phyloP scores from a whole-genome alignment of 2,888 invertebrate genomes.

The Drepanosiphum platanoidis region DNA sequence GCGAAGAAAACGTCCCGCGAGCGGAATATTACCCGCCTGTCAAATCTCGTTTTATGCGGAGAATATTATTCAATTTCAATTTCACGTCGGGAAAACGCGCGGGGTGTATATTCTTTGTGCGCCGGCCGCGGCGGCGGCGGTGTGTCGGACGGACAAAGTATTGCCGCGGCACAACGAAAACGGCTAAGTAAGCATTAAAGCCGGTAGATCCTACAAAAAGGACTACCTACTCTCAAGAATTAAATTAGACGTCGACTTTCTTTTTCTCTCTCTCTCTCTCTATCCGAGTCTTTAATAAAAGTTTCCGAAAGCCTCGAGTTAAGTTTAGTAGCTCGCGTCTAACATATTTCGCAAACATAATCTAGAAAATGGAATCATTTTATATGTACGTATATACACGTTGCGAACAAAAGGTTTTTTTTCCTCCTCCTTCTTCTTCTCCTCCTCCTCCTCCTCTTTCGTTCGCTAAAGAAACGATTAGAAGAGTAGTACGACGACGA shows the following conservation, averaged over 20 bases:
- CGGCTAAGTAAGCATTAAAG: constrained; percentile 50
- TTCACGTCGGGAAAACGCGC: constrained; percentile 15
- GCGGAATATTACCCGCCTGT: constrained; percentile 24
- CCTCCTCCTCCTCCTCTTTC: too few relatives aligned
- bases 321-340: not conserved
- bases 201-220: constrained; percentile 32
- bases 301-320: constrained; percentile 32
- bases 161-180: constrained; percentile 1
- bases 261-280: not conserved
- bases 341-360: constrained; percentile 4
- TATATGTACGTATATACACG: too few relatives aligned
- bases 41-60: constrained; percentile 25
- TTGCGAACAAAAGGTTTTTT: not conserved
- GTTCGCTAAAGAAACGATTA: not conserved
- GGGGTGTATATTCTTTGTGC: not conserved
- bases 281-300: constrained; percentile 38
- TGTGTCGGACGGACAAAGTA: constrained; percentile 25
- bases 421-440: too few relatives aligned
- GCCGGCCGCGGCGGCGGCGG: too few relatives aligned
- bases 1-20: not conserved
- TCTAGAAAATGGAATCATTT: constrained; percentile 23
- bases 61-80: constrained; percentile 28
- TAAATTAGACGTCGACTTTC: constrained; percentile 36
- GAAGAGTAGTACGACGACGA: not conserved
- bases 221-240: constrained; percentile 39